Base-by-base conservation (phyloP, 2,797 vertebrate genomes). In the Alfaro cultratus region DNA sequence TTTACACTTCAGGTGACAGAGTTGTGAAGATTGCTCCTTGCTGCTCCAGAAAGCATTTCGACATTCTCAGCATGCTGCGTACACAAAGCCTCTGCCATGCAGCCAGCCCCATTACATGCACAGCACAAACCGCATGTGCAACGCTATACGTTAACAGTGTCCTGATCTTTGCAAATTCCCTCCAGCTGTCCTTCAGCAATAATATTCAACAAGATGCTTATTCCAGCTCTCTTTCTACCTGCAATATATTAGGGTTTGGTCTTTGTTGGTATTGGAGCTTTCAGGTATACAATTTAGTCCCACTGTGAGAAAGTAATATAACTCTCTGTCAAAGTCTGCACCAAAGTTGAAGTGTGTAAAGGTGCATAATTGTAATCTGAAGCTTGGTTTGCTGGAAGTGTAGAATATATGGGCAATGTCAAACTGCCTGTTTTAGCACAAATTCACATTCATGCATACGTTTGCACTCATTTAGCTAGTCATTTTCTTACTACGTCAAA, bases 1-100 rank as follows among this genome's bases (percentile, higher is more conserved):
- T 75, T 75, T 29, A 9, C 57, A 76, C 75, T 62, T 60, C 36
- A 41, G 74, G 55, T 60, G 53, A 45, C 73, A 74, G 72, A 73
- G 73, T 74, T 74, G 21, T 53, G 73, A 53, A 74, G 41, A 74
- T 74, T 74, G 73, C 34, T 26, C 73, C 34, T 45, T 45, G 39
- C 68, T 70, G 39, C 41, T 45, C 26, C 68, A 70, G 68, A 70
- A 43, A 45, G 68, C 41, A 45, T 45, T 70, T 70, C 7, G 9
- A 70, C 26, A 70, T 43, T 70, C 68, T 39, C 26, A 29, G 68
- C 41, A 18, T 45, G 68, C 11, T 43, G 26, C 10, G 12, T 15
- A 45, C 68, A 45, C 47, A 74, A 74, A 26, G 36, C 49, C 12
- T 36, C 34, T 53, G 36, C 41, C 47, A 53, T 74, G 49, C 73